A percentile compares a stretch with the other conserved stretches of the same genome.
Evolutionary conservation across 2,113 vertebrate genomes (phyloP).

Genomic region (Pipra filicauda): DNA sequence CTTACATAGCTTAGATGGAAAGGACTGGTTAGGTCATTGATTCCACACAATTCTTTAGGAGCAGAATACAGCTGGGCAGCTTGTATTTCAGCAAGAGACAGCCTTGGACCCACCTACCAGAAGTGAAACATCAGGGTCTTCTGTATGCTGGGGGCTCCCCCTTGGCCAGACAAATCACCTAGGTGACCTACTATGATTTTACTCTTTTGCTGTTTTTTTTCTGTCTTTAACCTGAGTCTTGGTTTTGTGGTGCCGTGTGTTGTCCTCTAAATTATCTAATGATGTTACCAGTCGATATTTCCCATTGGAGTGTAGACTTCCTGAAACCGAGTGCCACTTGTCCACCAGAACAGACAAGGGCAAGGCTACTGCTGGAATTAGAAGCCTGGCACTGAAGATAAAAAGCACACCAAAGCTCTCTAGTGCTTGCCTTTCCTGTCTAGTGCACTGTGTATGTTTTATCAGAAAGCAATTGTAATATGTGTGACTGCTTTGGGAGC

Average conservation of each 20-base stretch:
- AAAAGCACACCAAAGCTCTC: not conserved
- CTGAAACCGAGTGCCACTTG: not conserved
- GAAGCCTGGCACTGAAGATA: not conserved
- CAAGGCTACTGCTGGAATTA: not conserved
- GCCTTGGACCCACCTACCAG: not conserved
- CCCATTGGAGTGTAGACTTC: not conserved
- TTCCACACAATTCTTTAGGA: not conserved
- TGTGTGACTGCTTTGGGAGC: not conserved
- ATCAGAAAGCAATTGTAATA: not conserved
- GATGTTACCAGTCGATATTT: not conserved
- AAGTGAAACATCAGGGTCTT: not conserved
- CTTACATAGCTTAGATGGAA: not conserved
- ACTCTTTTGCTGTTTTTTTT: not conserved
- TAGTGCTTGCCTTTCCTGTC: conserved; percentile 8
- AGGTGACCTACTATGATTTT: not conserved
- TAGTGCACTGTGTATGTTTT: not conserved
- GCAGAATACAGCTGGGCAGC: not conserved
- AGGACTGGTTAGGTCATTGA: not conserved
- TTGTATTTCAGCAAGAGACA: not conserved
- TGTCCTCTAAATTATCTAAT: not conserved
- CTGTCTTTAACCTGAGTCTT: not conserved
- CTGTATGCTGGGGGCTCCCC: rapidly evolving
- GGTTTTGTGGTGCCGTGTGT: not conserved
- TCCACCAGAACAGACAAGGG: not conserved
- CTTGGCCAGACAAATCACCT: not conserved